Evolutionary conservation across 2,797 vertebrate species (phyloP), one percentile per base, ranked within the genome.

Genomic region (Channallabes apus): DNA sequence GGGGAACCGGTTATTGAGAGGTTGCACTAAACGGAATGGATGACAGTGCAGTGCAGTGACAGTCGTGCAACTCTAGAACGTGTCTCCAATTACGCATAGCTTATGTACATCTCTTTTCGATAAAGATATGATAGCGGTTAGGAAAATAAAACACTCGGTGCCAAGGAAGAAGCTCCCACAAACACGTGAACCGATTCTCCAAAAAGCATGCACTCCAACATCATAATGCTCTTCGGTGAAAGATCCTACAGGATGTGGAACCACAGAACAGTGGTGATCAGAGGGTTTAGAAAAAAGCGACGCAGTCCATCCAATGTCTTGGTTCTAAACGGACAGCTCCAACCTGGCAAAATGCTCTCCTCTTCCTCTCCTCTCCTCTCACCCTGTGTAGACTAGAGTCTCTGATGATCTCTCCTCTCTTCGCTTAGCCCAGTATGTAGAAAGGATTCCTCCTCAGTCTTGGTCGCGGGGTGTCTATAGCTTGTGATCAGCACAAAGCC

Each of bases 311-410:
- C n/a, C n/a, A n/a, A 38, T 20, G 35, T 62, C 51, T 82, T 56
- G 86, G 87, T 87, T 80, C 85, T 83, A 82, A 90, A 88, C 18
- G 85, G 77, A 89, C 84, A 90, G 89, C 85, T 80, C 88, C 88
- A 29, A 20, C n/a, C 56, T 80, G 64, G 35, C 15, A 14, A 65
- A 46, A 41, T 81, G 67, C 82, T 18, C 80, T 85, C 72, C 69
- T 71, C 68, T 77, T 82, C 61, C 84, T 87, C 46, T 46, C 46
- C 46, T 8, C 41, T 9, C 8, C 82, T 85, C 82, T 76, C 71
- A 59, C 83, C 80, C 79, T 58, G 65, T 38, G 20, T 14, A 14
- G 46, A 46, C 46, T 46, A 11, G 27, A 29, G 59, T 61, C 64
- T 84, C 20, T 18, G 54, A 24, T 58, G 24, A 75, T 78, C 64